Conservation (phyloP, 2,888 invertebrate genomes). For the Chymomyza amoena region DNA sequence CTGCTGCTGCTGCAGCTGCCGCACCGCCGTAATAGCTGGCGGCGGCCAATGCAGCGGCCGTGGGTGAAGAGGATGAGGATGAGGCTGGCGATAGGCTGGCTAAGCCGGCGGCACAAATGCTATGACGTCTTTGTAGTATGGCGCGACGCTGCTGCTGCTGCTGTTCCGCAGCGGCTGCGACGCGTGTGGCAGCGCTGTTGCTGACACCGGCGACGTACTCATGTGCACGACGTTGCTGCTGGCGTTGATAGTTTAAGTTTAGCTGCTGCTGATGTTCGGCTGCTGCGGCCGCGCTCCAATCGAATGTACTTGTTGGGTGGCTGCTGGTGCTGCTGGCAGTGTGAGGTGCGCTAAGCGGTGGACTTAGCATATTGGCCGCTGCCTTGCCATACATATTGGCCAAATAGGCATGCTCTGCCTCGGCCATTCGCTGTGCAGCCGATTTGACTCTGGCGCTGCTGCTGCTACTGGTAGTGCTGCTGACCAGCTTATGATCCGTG, state of each 20-base stretch:
- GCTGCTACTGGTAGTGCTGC: slow-evolving; percentile 12
- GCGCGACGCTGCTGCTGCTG: slow-evolving; percentile 33
- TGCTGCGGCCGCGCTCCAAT: slow-evolving; percentile 2
- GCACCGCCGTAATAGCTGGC: slow-evolving; percentile 55
- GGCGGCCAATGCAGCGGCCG: slow-evolving; percentile 64
- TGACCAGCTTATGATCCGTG: slow-evolving; percentile 7
- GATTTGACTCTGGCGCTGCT: slow-evolving; percentile 32
- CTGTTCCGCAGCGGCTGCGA: slow-evolving; percentile 32
- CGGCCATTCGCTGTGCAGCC: slow-evolving; percentile 72
- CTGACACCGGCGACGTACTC: background rate
- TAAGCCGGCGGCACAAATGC: slow-evolving; percentile 53
- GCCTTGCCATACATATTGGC: slow-evolving; percentile 72
- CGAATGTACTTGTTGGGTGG: slow-evolving; percentile 58
- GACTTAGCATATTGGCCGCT: slow-evolving; percentile 76
- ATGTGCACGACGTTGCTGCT: background rate
- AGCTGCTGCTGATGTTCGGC: slow-evolving; percentile 29
- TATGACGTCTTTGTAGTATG: slow-evolving; percentile 51
- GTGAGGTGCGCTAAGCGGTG: slow-evolving; percentile 64
- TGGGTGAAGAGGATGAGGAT: slow-evolving; percentile 42
- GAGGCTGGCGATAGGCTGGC: slow-evolving; percentile 54
- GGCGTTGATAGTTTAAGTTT: slow-evolving; percentile 14
- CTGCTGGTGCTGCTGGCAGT: slow-evolving; percentile 13
- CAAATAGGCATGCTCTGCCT: slow-evolving; percentile 75
- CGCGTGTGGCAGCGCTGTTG: slow-evolving; percentile 29
- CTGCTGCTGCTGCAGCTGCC: slow-evolving; percentile 46